A percentile compares a stretch with the other conserved stretches of the same genome.
These are phyloP conservation scores for Phenganax stokvisi DNA, from an alignment of 92 coral and sea anemone genomes.

Conservation along the genomic window DNA sequence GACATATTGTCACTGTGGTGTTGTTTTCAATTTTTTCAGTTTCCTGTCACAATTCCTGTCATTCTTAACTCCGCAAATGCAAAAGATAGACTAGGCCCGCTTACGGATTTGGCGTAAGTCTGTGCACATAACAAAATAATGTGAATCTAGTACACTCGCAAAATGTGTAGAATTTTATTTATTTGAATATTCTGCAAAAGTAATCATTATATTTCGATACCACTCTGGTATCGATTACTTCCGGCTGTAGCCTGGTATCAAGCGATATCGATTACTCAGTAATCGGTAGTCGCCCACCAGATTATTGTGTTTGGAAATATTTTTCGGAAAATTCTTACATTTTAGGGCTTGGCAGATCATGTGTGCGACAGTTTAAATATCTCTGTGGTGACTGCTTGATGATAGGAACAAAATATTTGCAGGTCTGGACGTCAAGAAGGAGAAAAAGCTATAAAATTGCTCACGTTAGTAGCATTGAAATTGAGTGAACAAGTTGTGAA, in stretches of 20 bases:
- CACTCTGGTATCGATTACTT: constrained; percentile 6
- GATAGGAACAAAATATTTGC: too few relatives aligned
- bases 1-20: background rate
- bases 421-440: too few relatives aligned
- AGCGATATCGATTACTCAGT: constrained; percentile 15
- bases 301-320: too few relatives aligned
- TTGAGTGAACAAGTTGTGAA: too few relatives aligned
- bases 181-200: background rate
- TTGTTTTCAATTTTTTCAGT: background rate
- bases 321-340: too few relatives aligned
- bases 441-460: too few relatives aligned
- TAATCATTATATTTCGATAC: background rate
- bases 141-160: background rate
- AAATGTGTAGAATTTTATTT: constrained; percentile 4
- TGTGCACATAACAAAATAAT: background rate
- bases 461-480: too few relatives aligned
- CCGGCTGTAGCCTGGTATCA: constrained; percentile 8
- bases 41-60: background rate
- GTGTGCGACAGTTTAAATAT: too few relatives aligned
- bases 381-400: too few relatives aligned
- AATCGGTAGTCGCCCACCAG: constrained; percentile 12
- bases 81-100: constrained; percentile 6
- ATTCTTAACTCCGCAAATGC: background rate
- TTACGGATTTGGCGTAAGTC: background rate
- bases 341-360: too few relatives aligned